A percentile compares a stretch with the other conserved stretches of the same genome.
Conservation (phyloP, 2,113 vertebrate genomes). For the Sylvilagus bachmani region DNA sequence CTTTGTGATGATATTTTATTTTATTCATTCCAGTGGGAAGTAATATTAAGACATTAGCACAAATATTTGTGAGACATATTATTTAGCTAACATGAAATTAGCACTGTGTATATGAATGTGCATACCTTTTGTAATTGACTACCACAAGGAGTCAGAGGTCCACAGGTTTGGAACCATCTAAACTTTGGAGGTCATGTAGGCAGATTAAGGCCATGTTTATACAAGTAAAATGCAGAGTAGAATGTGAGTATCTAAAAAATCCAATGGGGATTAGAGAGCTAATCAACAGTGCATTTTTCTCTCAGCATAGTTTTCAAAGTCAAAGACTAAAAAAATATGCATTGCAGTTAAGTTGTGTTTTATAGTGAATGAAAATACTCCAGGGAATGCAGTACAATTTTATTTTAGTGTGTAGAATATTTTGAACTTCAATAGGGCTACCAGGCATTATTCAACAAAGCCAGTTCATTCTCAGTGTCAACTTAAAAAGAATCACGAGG, state of each 20-base stretch:
- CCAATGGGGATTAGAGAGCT: conserved; percentile 55
- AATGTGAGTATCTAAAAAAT: conserved; percentile 60
- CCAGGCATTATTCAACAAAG: conserved; percentile 55
- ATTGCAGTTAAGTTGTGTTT: conserved; percentile 46
- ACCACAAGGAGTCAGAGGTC: conserved; percentile 25
- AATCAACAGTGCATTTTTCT: conserved; percentile 65
- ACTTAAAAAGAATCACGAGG: conserved; percentile 63
- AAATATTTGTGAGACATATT: conserved; percentile 45
- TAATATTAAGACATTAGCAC: conserved; percentile 47
- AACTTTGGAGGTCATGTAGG: conserved; percentile 48
- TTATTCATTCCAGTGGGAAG: not conserved
- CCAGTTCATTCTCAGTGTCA: conserved; percentile 52
- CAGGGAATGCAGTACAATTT: conserved; percentile 63
- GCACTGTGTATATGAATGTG: not conserved
- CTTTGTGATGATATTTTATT: conserved; percentile 36
- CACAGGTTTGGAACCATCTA: conserved; percentile 3
- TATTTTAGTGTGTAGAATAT: conserved; percentile 64
- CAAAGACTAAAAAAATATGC: conserved; percentile 67
- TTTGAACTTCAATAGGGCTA: conserved; percentile 69
- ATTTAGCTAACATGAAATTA: conserved; percentile 57
- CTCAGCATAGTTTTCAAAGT: conserved; percentile 68
- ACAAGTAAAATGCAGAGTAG: conserved; percentile 57
- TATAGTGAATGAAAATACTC: conserved; percentile 70
- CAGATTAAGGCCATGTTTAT: conserved; percentile 44
- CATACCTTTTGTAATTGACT: conserved; percentile 35